Evolutionary conservation across 23 tunicate genomes (phyloP).

Genomic region (Styela clava): DNA sequence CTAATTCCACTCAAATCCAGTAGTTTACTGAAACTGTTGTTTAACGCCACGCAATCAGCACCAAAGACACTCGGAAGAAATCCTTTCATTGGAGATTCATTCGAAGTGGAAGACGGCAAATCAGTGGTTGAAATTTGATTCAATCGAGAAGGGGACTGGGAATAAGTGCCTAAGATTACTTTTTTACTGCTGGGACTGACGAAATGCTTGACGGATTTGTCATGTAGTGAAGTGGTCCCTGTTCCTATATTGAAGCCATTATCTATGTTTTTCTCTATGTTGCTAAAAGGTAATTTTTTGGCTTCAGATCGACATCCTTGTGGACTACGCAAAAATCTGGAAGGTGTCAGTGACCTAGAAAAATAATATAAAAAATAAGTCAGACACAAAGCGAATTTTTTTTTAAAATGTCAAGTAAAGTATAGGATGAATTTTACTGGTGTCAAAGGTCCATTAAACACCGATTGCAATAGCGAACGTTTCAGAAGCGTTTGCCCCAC

Average conservation of each 20-base stretch:
- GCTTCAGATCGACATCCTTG: background rate
- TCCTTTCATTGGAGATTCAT: background rate
- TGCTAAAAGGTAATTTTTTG: background rate
- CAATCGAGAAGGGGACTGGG: conserved; percentile 11
- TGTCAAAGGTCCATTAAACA: no score
- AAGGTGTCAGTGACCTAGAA: background rate
- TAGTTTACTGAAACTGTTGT: conserved; percentile 73
- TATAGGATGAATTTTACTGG: no score
- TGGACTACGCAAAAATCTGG: background rate
- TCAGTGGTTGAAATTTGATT: background rate
- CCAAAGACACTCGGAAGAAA: background rate
- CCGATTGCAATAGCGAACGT: no score
- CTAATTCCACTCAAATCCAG: conserved; percentile 63
- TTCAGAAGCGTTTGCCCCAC: no score
- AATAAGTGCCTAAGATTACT: conserved; percentile 6
- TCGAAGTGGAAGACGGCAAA: background rate
- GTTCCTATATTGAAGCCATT: background rate
- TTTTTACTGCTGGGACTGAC: conserved; percentile 36
- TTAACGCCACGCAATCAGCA: conserved; percentile 26
- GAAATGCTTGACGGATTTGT: conserved; percentile 33
- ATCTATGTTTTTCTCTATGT: background rate
- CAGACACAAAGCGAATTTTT: no score
- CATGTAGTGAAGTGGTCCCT: background rate
- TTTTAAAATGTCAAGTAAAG: no score
- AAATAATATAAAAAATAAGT: no score